Base-by-base conservation (phyloP, 2,797 vertebrate genomes). In the Pseudochirops cupreus region DNA sequence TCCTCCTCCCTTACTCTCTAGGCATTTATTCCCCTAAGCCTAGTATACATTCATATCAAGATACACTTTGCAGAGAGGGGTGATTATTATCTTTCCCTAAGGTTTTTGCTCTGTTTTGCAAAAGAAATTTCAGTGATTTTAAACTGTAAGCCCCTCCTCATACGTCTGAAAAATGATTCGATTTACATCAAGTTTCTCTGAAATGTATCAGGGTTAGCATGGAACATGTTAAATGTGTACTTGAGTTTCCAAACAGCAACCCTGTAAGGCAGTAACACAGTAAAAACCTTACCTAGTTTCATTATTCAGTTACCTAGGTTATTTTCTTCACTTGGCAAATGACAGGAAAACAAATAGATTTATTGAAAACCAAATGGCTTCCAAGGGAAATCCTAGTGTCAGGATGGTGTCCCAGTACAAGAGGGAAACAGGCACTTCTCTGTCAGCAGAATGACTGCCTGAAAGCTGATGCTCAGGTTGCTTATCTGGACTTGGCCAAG, bases 311-410 rank as follows among this genome's bases (percentile, higher is more conserved):
- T 93, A 95, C 96, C 29, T 56, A 92, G 55, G 55, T 57, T 59
- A 96, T 96, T 90, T 95, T n/a, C 57, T 59, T 29, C 33, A 92
- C 56, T 96, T 82, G 93, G 95, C 91, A 97, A 97, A 96, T 94
- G 52, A 93, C 95, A 94, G 53, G 56, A 93, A 94, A 97, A 94
- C 53, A 91, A 94, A 92, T 52, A 90, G 54, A 97, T 96, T 94
- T 93, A 92, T 57, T 95, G 33, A 26, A 26, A 56, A 52, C 39
- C 62, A 74, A 91, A 91, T 91, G 56, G 55, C 31, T 74, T 95
- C n/a, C 55, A 93, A n/a, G 95, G 31, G 14, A 92, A 33, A 3
- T 74, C 92, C 57, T 95, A 93, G 29, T 57, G 28, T 89, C 12
- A 92, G 52, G 62, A 39, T 74, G 16, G n/a, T 39, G 67, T 74